phyloP scores from a whole-genome alignment of 2,888 invertebrate species.

The Ligdia adustata region DNA sequence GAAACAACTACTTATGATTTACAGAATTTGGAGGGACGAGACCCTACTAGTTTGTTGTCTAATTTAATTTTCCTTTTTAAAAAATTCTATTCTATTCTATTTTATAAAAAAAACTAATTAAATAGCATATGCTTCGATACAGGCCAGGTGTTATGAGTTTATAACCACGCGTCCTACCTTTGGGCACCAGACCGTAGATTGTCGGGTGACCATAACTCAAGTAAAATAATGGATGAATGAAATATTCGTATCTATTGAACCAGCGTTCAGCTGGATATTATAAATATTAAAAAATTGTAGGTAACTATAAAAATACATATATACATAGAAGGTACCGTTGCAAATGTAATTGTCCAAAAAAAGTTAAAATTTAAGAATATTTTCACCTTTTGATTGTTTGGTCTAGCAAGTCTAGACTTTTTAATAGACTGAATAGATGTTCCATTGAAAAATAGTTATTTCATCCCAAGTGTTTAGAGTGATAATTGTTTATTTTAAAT shows the following conservation, averaged over 20 bases:
- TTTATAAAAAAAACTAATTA: not conserved
- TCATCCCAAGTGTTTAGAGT: too few relatives aligned
- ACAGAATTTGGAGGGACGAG: too few relatives aligned
- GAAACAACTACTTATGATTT: too few relatives aligned
- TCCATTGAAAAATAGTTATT: too few relatives aligned
- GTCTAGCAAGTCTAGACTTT: too few relatives aligned
- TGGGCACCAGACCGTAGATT: constrained; percentile 38
- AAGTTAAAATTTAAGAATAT: not conserved
- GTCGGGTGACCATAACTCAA: constrained; percentile 27
- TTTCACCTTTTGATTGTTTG: too few relatives aligned
- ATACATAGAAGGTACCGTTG: not conserved
- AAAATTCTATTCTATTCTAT: too few relatives aligned
- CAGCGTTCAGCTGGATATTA: not conserved
- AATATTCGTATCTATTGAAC: not conserved
- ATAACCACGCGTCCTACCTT: constrained; percentile 28
- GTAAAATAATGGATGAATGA: not conserved
- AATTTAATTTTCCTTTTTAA: too few relatives aligned
- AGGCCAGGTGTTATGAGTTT: constrained; percentile 35
- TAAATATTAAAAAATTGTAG: not conserved
- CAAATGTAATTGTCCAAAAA: not conserved
- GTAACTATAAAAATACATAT: not conserved
- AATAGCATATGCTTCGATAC: constrained; percentile 22
- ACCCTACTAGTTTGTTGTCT: too few relatives aligned
- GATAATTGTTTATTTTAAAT: too few relatives aligned
- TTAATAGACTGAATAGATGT: too few relatives aligned